Evolutionary conservation across 2,888 invertebrate genomes (phyloP), one percentile per base, ranked within the genome.

Genomic region (Taphrorychus bicolor): DNA sequence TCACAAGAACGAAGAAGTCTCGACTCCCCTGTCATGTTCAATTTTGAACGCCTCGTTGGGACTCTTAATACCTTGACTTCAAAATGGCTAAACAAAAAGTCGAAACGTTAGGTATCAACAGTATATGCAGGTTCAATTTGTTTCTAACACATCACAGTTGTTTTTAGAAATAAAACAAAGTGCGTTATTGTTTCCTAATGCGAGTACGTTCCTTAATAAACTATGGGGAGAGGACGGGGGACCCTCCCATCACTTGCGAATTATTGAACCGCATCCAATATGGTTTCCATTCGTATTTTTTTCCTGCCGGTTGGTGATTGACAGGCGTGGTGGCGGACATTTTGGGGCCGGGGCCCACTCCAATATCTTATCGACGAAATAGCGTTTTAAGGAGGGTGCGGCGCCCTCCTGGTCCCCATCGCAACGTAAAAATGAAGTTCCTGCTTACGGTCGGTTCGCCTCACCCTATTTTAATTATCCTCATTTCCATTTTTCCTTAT

Each of bases 401-500:
- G 54, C 63, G 60, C 69, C 63, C 69, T 64, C 57, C 57, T 51
- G 59, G 17, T 54, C 66, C 59, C 60, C 66, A 60, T 56, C 59
- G 66, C 49, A 52, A 59, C 59, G 45, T 57, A 64, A 65, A 69
- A 69, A 69, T 65, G 69, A 69, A 69, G 69, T 69, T 69, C 69
- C 69, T 69, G 69, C 69, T 60, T 58, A 52, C 63, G 61, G 57
- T 32, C 32, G 32, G 32, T 32, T 66, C 56, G 62, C 32, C 61
- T 60, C 69, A 60, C 59, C 69, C 65, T 65, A 69, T 69, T 69
- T 69, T 69, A 69, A 69, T 69, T 69, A 69, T 69, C 69, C 61
- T 65, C 65, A 69, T 69, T 69, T 69, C 61, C 69, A 65, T 65
- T 69, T 69, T 69, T 69, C 64, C 58, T 68, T 60, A 56, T 49